These are phyloP conservation scores for Tyria jacobaeae DNA, from an alignment of 2,888 invertebrate genomes.

Conservation along the genomic window DNA sequence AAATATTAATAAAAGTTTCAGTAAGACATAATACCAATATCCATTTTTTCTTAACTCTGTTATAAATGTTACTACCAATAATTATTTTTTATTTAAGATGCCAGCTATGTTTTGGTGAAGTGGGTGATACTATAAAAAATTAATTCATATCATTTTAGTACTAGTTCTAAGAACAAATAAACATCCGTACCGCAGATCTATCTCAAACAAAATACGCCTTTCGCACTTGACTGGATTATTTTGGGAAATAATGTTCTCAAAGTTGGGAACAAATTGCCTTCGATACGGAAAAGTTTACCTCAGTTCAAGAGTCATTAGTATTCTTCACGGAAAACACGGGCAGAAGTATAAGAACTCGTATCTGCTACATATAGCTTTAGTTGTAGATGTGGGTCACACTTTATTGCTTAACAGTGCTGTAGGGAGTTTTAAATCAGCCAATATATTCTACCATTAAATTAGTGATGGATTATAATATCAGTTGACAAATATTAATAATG, in stretches of 20 bases:
- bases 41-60: too few species aligned
- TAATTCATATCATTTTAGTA: too few species aligned
- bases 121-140: too few species aligned
- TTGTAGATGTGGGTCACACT: not conserved
- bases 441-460: not conserved
- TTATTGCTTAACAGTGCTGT: not conserved
- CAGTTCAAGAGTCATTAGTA: conserved; percentile 30
- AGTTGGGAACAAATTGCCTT: conserved; percentile 29
- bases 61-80: too few species aligned
- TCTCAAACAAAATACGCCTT: not conserved
- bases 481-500: too few species aligned
- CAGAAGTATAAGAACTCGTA: conserved; percentile 7
- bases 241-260: conserved; percentile 30
- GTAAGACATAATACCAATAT: too few species aligned
- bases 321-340: conserved; percentile 26
- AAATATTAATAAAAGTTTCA: too few species aligned
- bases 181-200: not conserved
- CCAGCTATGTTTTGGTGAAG: too few species aligned
- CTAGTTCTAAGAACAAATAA: too few species aligned
- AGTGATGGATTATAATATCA: too few species aligned
- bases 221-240: conserved; percentile 27
- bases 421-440: not conserved
- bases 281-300: conserved; percentile 30
- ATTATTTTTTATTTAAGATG: too few species aligned
- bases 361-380: not conserved